A percentile compares a stretch with the other conserved stretches of the same genome.
phyloP scores from a whole-genome alignment of 2,113 vertebrate species.

The Eulemur rufifrons region DNA sequence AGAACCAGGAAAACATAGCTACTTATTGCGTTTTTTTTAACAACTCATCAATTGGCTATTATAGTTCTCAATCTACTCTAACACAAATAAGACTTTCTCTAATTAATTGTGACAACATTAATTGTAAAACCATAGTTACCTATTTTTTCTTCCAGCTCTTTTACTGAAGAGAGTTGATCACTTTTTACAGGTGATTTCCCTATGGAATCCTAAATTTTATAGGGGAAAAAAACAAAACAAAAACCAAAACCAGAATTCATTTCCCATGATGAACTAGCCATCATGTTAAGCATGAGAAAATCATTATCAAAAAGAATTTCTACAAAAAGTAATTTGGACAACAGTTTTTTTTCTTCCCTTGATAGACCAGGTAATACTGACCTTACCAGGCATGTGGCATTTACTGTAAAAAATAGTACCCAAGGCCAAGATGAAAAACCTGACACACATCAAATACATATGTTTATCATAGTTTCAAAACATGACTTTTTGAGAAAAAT shows the following conservation, averaged over 20 bases:
- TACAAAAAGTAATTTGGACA: not conserved
- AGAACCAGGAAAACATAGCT: not conserved
- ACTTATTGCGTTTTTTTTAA: not conserved
- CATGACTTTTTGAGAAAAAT: not conserved
- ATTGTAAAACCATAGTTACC: conserved; percentile 83
- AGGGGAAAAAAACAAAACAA: conserved; percentile 58
- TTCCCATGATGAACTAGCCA: not conserved
- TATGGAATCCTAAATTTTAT: conserved; percentile 83
- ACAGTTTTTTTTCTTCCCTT: not conserved
- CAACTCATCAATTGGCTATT: not conserved
- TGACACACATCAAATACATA: not conserved
- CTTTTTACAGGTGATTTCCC: conserved; percentile 81
- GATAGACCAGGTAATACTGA: not conserved
- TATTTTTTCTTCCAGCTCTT: conserved; percentile 89
- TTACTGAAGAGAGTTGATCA: conserved; percentile 79
- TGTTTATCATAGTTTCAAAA: not conserved
- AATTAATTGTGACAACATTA: not conserved
- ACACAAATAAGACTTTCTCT: not conserved
- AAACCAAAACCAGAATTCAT: conserved; percentile 47
- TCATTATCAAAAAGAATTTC: conserved; percentile 26
- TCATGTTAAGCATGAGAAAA: conserved; percentile 18
- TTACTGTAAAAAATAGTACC: not conserved
- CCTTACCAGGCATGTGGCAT: not conserved
- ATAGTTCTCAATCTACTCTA: not conserved
- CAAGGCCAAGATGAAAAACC: not conserved